A percentile compares a stretch with the other conserved stretches of the same genome.
Conservation (phyloP, 2,888 invertebrate species). For the Phania funesta region DNA sequence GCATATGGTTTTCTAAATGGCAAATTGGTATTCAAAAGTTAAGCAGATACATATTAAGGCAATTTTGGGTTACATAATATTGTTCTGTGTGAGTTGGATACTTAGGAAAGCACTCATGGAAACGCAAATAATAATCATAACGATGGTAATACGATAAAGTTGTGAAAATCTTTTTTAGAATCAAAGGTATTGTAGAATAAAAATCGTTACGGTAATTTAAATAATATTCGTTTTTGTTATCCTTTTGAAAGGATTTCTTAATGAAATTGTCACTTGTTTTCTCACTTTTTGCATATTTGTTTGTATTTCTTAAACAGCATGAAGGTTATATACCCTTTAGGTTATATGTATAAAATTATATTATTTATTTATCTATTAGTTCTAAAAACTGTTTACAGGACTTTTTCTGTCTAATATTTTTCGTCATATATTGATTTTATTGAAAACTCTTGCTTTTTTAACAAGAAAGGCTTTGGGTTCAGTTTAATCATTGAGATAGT, state of each 20-base stretch:
- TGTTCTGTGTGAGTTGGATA: neutral
- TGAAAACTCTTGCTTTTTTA: too few species aligned
- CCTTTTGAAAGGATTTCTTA: conserved; percentile 56
- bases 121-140: neutral
- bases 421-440: too few species aligned
- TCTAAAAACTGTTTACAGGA: too few species aligned
- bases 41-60: neutral
- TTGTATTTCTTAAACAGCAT: neutral
- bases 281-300: neutral
- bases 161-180: neutral
- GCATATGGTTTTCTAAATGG: neutral
- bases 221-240: conserved; percentile 47
- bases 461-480: too few species aligned
- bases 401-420: too few species aligned
- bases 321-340: too few species aligned
- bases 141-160: neutral
- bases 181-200: neutral
- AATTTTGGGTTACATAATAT: neutral
- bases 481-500: too few species aligned
- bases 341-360: too few species aligned
- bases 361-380: too few species aligned
- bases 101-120: neutral
- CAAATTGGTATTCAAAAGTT: neutral
- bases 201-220: conserved; percentile 14
- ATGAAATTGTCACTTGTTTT: neutral